Percentiles rank a stretch among this genome's conserved stretches.
Evolutionary conservation across 2,888 invertebrate species (phyloP).

Genomic region (Acrocyrtus sp.): DNA sequence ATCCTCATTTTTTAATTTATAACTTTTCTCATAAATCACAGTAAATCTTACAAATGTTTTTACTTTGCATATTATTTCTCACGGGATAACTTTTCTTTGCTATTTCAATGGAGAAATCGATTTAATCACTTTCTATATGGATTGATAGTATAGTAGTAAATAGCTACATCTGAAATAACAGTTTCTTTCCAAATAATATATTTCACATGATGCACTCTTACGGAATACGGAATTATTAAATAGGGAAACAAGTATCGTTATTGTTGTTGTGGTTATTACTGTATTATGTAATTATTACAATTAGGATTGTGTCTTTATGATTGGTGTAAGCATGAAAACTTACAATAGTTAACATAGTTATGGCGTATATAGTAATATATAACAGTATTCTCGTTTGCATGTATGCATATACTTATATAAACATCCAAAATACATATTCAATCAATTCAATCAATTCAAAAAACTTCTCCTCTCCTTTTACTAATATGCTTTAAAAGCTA

Average conservation of each 20-base stretch:
- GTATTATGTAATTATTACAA: slow-evolving; percentile 6
- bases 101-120: slow-evolving; percentile 27
- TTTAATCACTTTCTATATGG: background rate
- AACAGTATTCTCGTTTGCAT: slow-evolving; percentile 22
- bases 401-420: background rate
- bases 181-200: background rate
- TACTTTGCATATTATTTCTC: background rate
- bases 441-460: background rate
- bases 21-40: slow-evolving; percentile 44
- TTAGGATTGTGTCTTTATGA: slow-evolving; percentile 52
- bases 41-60: slow-evolving; percentile 44
- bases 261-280: too few relatives aligned
- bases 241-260: background rate
- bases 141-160: background rate
- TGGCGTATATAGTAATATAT: slow-evolving; percentile 2
- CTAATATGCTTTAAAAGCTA: slow-evolving; percentile 18
- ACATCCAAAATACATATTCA: background rate
- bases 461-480: background rate
- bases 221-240: background rate
- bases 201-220: too few relatives aligned
- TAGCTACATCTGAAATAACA: background rate
- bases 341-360: slow-evolving; percentile 23
- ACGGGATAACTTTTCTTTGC: slow-evolving; percentile 21
- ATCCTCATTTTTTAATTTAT: background rate
- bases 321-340: slow-evolving; percentile 52